Base-by-base conservation (phyloP, 2,888 invertebrate genomes). In the Elegia similella region DNA sequence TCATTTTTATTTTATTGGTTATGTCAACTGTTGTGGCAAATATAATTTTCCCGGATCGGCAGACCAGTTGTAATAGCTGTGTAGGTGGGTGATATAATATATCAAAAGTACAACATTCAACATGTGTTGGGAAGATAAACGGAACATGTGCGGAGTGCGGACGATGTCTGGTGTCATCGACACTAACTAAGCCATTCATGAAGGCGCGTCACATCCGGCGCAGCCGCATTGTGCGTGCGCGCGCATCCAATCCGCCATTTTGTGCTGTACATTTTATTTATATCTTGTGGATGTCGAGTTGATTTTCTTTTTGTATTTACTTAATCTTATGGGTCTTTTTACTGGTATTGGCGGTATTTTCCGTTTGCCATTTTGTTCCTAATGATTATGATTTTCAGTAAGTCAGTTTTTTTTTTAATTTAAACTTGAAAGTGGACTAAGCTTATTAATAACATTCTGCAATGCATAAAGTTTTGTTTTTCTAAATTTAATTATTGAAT, bases 111-210 rank as follows among this genome's bases (percentile, higher is more conserved):
- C 38, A 54, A 54, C 34, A 54, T 32, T n/a, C 7, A 30, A 48
- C 38, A 52, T 50, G 42, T 52, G 47, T 54, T 52, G 57, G 10
- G 42, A 55, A 54, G 59, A 62, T 62, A 60, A 61, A 58, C 63
- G 63, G 65, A 53, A 61, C 56, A 57, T 68, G 66, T 68, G 65
- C n/a, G 12, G 38, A 38, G 59, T 59, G 50, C 44, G 66, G 61
- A 75, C 76, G 75, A 67, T 70, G 73, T 66, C 64, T 56, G 60
- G 75, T 73, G 81, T 80, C 80, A 78, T 75, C 78, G 80, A 80
- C 81, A 78, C 74, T 67, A 62, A 78, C 74, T 67, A 62, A 66
- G 78, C 73, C 76, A 74, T 76, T 74, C 75, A 71, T 72, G 74
- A 71, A 68, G 67, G 58, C 62, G 62, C 75, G 78, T 76, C 78